phyloP scores from a whole-genome alignment of 2,888 invertebrate genomes.

The Timema podura region DNA sequence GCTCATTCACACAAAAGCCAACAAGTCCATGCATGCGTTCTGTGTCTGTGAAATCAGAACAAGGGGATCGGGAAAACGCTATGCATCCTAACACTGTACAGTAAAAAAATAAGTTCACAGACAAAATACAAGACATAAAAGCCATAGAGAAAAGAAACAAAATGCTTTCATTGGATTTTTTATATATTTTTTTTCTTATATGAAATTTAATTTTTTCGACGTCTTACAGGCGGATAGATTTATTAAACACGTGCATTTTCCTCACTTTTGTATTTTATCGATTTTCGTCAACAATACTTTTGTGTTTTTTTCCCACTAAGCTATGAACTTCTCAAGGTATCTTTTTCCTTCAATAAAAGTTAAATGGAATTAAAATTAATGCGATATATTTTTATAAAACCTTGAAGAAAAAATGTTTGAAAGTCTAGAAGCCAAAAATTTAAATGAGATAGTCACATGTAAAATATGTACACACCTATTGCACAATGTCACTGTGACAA shows the following conservation, averaged over 20 bases:
- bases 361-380: no score
- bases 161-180: neutral
- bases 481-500: slow-evolving; percentile 11
- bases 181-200: neutral
- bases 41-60: neutral
- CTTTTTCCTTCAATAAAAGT: slow-evolving; percentile 23
- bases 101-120: slow-evolving; percentile 18
- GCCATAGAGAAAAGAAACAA: slow-evolving; percentile 14
- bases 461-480: slow-evolving; percentile 11
- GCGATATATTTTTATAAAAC: neutral
- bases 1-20: slow-evolving; percentile 15
- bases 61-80: slow-evolving; percentile 3
- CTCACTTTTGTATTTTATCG: slow-evolving; percentile 10
- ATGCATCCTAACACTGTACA: neutral
- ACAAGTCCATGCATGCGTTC: neutral
- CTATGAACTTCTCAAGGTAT: slow-evolving; percentile 15
- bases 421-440: neutral
- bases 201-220: slow-evolving; percentile 10
- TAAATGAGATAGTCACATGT: neutral
- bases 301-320: neutral
- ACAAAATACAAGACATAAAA: slow-evolving; percentile 25
- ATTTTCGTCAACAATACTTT: slow-evolving; percentile 12
- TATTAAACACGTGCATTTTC: no score
- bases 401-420: neutral
- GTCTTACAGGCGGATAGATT: no score